These are phyloP conservation scores for Beaufortia kweichowensis DNA, from an alignment of 2,113 vertebrate species.

Conservation along the genomic window DNA sequence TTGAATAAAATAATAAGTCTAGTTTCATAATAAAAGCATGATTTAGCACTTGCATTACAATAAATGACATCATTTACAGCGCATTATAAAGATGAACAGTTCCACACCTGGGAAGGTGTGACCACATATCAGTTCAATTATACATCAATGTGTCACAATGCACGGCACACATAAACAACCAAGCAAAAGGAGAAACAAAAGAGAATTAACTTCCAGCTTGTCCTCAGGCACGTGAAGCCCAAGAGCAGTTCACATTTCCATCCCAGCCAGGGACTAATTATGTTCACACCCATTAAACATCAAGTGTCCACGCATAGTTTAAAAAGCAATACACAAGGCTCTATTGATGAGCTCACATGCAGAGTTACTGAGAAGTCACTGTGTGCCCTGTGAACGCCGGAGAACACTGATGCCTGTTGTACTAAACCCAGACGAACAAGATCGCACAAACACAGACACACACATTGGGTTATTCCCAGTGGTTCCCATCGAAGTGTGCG, in stretches of 20 bases:
- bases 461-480: background rate
- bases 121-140: no score
- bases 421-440: constrained; percentile 38
- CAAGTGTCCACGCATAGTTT: constrained; percentile 49
- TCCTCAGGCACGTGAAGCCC: background rate
- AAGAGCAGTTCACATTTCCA: constrained; percentile 39
- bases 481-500: constrained; percentile 44
- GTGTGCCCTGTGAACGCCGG: constrained; percentile 42
- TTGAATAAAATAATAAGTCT: no score
- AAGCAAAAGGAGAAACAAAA: background rate
- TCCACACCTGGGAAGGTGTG: no score
- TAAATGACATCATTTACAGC: no score
- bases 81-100: no score
- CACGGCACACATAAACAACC: no score
- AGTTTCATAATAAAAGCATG: no score
- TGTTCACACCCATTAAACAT: constrained; percentile 40
- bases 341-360: constrained; percentile 54
- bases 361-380: constrained; percentile 39
- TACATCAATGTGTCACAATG: no score
- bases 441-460: constrained; percentile 32
- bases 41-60: no score
- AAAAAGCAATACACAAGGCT: constrained; percentile 55
- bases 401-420: constrained; percentile 59
- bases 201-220: constrained; percentile 28
- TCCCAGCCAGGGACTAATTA: constrained; percentile 39